Conservation (phyloP, 2,113 vertebrate genomes). For the Hemichromis elongatus region DNA sequence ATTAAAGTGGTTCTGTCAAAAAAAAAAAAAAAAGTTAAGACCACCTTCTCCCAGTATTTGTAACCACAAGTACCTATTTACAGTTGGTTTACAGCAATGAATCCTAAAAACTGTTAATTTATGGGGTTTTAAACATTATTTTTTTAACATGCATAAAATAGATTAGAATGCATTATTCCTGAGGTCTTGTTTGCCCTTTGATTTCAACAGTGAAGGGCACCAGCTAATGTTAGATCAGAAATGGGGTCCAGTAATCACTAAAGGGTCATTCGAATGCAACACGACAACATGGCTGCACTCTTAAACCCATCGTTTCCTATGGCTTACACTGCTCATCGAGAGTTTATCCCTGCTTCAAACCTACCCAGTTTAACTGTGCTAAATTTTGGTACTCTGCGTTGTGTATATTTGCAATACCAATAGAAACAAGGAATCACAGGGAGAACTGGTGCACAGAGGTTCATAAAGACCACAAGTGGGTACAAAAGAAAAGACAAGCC, state of each 20-base stretch:
- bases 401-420: not conserved
- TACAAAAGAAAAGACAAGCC: too few relatives aligned
- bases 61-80: not conserved
- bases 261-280: not conserved
- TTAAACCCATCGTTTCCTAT: not conserved
- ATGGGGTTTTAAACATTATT: not conserved
- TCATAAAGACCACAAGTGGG: not conserved
- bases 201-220: not conserved
- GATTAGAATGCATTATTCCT: not conserved
- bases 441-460: rapidly evolving
- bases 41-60: not conserved
- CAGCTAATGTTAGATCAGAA: not conserved
- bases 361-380: not conserved
- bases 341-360: not conserved
- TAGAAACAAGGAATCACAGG: not conserved
- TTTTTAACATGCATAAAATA: not conserved
- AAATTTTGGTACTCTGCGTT: not conserved
- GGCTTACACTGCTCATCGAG: not conserved
- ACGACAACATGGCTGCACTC: not conserved
- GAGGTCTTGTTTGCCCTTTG: not conserved
- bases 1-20: not conserved
- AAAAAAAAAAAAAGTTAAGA: not conserved
- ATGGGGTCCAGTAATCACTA: not conserved
- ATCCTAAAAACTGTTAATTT: not conserved
- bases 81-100: not conserved